Evolutionary conservation across 2,888 invertebrate genomes (phyloP).

Genomic region (Notocelia uddmanniana): DNA sequence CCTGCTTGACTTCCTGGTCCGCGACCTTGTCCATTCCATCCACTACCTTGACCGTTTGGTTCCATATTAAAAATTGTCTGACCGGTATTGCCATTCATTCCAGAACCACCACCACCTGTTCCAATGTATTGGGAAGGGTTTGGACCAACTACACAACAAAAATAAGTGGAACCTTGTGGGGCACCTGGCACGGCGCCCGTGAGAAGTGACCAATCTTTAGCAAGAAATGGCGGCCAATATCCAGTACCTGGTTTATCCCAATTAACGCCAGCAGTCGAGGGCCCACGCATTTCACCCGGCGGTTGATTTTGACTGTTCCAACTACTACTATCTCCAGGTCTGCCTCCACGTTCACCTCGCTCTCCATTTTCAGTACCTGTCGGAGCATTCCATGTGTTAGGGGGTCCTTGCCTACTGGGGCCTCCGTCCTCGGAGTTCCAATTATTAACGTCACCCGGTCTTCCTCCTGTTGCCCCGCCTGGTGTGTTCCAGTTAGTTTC

Average conservation of each 20-base stretch:
- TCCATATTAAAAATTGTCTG: conserved; percentile 2
- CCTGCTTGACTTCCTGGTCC: neutral
- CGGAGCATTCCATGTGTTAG: conserved; percentile 5
- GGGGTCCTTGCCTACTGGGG: conserved; percentile 31
- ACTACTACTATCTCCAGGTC: conserved; percentile 5
- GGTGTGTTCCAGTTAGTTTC: conserved; percentile 36
- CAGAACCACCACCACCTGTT: conserved; percentile 5
- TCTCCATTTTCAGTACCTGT: conserved; percentile 25
- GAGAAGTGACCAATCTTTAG: conserved; percentile 34
- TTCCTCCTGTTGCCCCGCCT: conserved; percentile 21
- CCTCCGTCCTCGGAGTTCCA: conserved; percentile 5
- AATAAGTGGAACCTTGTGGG: conserved; percentile 35
- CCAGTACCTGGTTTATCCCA: neutral
- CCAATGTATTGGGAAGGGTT: conserved; percentile 23
- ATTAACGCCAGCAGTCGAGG: neutral
- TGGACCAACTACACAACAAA: conserved; percentile 40
- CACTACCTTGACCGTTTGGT: conserved; percentile 6
- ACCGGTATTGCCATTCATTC: neutral
- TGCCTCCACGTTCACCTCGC: conserved; percentile 34
- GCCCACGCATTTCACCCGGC: conserved; percentile 29
- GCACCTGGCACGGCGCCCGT: conserved; percentile 32
- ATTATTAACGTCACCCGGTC: conserved; percentile 1
- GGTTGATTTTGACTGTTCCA: conserved; percentile 45
- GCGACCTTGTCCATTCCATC: neutral
- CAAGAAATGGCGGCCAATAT: conserved; percentile 14